phyloP scores from a whole-genome alignment of 1,140 invertebrate species.

The Camponotus pennsylvanicus region DNA sequence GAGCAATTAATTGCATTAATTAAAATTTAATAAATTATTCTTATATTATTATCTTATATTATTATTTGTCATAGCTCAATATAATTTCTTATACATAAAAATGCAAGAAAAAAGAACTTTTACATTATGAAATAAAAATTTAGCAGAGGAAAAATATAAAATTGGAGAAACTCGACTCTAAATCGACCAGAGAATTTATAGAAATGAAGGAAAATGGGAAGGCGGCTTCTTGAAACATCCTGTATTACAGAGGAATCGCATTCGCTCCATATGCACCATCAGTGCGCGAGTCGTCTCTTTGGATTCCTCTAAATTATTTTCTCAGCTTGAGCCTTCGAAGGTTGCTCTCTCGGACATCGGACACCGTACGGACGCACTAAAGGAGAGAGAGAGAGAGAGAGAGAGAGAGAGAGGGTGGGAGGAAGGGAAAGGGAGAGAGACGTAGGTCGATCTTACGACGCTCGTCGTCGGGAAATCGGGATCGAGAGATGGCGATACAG shows the following conservation, averaged over 20 bases:
- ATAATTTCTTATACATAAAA: background rate
- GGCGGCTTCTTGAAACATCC: background rate
- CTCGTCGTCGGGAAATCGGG: conserved; percentile 61
- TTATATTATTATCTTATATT: background rate
- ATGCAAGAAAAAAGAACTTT: background rate
- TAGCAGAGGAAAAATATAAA: background rate
- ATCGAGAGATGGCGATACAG: conserved; percentile 76
- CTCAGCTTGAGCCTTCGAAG: conserved; percentile 46
- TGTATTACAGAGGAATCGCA: conserved; percentile 15
- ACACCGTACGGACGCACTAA: background rate
- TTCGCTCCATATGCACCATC: background rate
- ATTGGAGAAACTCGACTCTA: background rate
- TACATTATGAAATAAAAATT: conserved; percentile 1
- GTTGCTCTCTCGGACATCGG: background rate
- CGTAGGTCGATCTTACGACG: conserved; percentile 42
- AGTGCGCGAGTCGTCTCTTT: conserved; percentile 7
- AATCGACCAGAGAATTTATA: background rate
- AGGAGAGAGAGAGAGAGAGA: conserved; percentile 15
- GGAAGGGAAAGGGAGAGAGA: conserved; percentile 4
- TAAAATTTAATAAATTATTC: background rate
- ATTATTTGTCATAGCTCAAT: background rate
- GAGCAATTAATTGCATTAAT: background rate
- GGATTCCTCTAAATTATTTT: conserved; percentile 34
- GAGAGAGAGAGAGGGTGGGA: background rate
- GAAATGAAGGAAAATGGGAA: background rate